phyloP scores from a whole-genome alignment of 2,888 invertebrate genomes.

The Steinernema carpocapsae region DNA sequence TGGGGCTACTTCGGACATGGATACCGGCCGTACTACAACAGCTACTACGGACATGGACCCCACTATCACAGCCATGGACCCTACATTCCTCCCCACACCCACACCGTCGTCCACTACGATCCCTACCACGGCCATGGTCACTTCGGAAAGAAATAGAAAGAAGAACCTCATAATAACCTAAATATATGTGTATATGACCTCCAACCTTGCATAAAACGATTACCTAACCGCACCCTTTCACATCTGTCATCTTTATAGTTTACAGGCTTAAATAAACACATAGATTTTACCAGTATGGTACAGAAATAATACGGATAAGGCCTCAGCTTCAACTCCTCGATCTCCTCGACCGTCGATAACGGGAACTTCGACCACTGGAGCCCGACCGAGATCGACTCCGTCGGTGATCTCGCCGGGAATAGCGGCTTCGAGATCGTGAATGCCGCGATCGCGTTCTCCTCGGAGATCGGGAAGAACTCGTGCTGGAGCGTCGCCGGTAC shows the following conservation, averaged over 20 bases:
- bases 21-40: neutral
- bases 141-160: neutral
- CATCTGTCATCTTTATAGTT: neutral
- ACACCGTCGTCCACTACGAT: neutral
- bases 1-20: slow-evolving; percentile 11
- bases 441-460: neutral
- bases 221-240: too few relatives aligned
- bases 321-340: neutral
- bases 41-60: neutral
- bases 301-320: too few relatives aligned
- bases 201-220: too few relatives aligned
- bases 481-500: neutral
- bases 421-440: neutral
- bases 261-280: too few relatives aligned
- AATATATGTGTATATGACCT: too few relatives aligned
- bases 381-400: neutral
- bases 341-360: neutral
- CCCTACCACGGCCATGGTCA: neutral
- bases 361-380: neutral
- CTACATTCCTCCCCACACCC: neutral
- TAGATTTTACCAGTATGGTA: too few relatives aligned
- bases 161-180: too few relatives aligned
- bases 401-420: neutral
- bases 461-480: neutral
- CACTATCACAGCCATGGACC: neutral